Percentiles rank a stretch among this genome's conserved stretches.
Conservation (phyloP, 1,140 invertebrate genomes). For the Tetramorium alpestre region DNA sequence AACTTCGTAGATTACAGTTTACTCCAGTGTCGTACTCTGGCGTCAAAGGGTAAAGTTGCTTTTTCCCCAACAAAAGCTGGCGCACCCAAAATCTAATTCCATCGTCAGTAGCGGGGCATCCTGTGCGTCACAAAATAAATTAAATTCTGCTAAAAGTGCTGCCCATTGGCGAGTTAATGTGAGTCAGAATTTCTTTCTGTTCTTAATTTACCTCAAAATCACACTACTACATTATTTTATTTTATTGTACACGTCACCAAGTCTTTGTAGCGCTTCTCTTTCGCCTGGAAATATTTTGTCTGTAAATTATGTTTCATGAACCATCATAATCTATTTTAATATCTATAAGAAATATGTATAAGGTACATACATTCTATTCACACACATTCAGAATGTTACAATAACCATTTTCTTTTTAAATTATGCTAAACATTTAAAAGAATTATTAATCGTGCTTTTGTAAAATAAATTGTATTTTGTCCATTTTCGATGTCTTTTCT, state of each 20-base stretch:
- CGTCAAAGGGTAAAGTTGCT: conserved; percentile 58
- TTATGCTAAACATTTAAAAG: neutral
- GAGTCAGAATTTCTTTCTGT: conserved; percentile 38
- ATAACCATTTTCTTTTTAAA: neutral
- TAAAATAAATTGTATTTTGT: neutral
- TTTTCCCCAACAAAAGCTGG: conserved; percentile 55
- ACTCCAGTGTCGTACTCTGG: conserved; percentile 21
- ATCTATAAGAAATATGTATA: neutral
- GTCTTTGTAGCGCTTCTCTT: conserved; percentile 21
- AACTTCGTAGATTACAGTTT: conserved; percentile 61
- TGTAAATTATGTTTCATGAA: neutral
- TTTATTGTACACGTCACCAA: neutral
- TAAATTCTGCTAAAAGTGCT: conserved; percentile 51
- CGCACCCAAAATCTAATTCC: conserved; percentile 55
- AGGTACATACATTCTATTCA: neutral
- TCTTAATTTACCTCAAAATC: conserved; percentile 51
- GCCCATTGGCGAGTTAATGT: conserved; percentile 50
- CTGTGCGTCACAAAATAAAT: conserved; percentile 43
- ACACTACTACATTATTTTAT: conserved; percentile 13
- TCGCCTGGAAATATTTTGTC: conserved; percentile 1
- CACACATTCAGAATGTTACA: neutral
- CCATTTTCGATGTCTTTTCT: neutral
- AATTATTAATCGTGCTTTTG: neutral
- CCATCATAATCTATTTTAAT: neutral
- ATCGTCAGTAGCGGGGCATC: conserved; percentile 12